Conservation (phyloP, 2,797 vertebrate species). For the Silurus lanzhouensis region DNA sequence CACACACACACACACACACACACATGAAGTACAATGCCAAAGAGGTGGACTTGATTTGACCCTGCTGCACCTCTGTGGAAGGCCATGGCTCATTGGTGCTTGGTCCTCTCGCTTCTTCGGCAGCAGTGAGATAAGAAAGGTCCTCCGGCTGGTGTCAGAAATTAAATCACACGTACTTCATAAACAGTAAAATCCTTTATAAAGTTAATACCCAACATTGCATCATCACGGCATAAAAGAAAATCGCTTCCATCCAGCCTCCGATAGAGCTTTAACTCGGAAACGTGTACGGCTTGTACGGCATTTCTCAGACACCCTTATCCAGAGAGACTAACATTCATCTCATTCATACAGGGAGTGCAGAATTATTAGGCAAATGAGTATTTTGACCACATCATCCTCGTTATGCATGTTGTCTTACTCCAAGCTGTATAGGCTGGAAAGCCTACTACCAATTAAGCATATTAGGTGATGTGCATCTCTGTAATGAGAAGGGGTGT, state of each 20-base stretch:
- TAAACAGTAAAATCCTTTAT: not conserved
- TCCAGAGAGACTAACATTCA: too few species aligned
- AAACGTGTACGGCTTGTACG: not conserved
- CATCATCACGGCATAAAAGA: not conserved
- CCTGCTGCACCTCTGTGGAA: constrained; percentile 26
- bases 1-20: constrained; percentile 59
- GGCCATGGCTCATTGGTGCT: constrained; percentile 12
- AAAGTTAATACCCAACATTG: too few species aligned
- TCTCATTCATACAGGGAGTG: too few species aligned
- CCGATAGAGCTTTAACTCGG: too few species aligned
- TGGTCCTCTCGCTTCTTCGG: not conserved
- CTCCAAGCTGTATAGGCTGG: too few species aligned
- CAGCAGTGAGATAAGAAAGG: not conserved
- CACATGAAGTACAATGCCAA: not conserved
- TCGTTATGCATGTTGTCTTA: too few species aligned
- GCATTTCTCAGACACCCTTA: too few species aligned
- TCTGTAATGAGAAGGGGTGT: too few species aligned
- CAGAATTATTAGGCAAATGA: too few species aligned
- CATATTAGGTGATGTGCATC: too few species aligned
- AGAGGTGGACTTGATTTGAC: constrained; percentile 15
- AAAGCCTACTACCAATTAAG: too few species aligned
- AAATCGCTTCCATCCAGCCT: not conserved
- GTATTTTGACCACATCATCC: too few species aligned
- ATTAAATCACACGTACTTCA: not conserved
- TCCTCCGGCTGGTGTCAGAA: not conserved